A percentile compares a stretch with the other conserved stretches of the same genome.
phyloP scores from a whole-genome alignment of 2,888 invertebrate species.

The Erannis defoliaria region DNA sequence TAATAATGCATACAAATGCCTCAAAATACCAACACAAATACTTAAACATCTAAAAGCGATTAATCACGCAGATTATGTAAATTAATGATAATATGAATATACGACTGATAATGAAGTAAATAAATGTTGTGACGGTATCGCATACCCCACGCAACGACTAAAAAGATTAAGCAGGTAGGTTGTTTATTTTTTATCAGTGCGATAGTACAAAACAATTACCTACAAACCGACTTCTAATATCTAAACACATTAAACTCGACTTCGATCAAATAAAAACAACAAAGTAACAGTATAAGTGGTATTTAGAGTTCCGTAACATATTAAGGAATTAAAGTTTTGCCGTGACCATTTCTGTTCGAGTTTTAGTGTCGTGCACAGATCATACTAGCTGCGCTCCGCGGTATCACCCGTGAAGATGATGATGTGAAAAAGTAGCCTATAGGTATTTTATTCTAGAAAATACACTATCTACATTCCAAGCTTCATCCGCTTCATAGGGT shows the following conservation, averaged over 20 bases:
- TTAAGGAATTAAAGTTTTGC: no score
- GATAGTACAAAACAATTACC: constrained; percentile 41
- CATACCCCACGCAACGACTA: constrained; percentile 41
- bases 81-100: constrained; percentile 29
- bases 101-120: constrained; percentile 15
- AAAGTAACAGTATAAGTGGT: no score
- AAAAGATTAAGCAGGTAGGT: constrained; percentile 30
- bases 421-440: no score
- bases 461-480: no score
- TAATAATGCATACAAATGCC: no score
- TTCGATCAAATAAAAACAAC: constrained; percentile 49
- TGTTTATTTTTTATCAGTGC: constrained; percentile 35
- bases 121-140: constrained; percentile 36
- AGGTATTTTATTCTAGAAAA: no score
- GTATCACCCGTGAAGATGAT: no score
- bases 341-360: no score
- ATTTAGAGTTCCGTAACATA: no score
- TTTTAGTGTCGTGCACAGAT: no score
- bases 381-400: no score
- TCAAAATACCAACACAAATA: constrained; percentile 17
- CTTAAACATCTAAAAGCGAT: constrained; percentile 27
- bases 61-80: constrained; percentile 29
- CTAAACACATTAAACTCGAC: constrained; percentile 41
- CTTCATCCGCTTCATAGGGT: no score
- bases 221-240: constrained; percentile 18